A percentile compares a stretch with the other conserved stretches of the same genome.
Evolutionary conservation across 1,140 invertebrate genomes (phyloP).

Genomic region (Hyposmocoma kahamanoa): DNA sequence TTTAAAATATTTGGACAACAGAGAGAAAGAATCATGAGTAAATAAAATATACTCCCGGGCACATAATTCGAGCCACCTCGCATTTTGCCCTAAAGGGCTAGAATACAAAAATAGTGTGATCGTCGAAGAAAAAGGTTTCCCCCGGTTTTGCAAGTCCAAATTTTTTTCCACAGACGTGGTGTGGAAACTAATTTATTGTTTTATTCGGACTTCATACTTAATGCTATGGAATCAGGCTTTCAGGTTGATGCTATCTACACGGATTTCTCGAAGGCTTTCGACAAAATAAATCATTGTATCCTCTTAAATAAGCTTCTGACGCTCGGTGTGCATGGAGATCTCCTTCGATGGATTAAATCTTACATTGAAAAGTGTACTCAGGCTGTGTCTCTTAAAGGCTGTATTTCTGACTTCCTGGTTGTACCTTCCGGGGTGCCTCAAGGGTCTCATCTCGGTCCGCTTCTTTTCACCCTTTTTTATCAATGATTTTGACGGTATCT

Average conservation of each 20-base stretch:
- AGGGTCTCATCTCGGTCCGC: constrained; percentile 12
- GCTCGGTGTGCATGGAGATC: constrained; percentile 16
- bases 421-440: constrained; percentile 17
- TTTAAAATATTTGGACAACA: too few relatives aligned
- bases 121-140: too few relatives aligned
- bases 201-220: constrained; percentile 18
- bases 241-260: constrained; percentile 37
- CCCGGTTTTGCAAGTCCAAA: too few relatives aligned
- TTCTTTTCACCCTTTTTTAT: constrained; percentile 13
- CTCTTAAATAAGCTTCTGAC: constrained; percentile 15
- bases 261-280: constrained; percentile 39
- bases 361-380: constrained; percentile 17
- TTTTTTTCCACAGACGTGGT: background rate
- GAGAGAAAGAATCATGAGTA: too few relatives aligned
- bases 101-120: too few relatives aligned
- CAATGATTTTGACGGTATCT: constrained; percentile 9
- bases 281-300: constrained; percentile 24
- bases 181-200: constrained; percentile 9
- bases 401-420: constrained; percentile 5
- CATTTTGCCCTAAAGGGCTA: too few relatives aligned
- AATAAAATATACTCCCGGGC: too few relatives aligned
- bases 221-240: constrained; percentile 15
- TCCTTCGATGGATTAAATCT: constrained; percentile 20
- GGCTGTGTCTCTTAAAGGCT: constrained; percentile 18
- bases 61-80: too few relatives aligned